Conservation (phyloP, 2,113 vertebrate species). For the Mastomys natalensis region DNA sequence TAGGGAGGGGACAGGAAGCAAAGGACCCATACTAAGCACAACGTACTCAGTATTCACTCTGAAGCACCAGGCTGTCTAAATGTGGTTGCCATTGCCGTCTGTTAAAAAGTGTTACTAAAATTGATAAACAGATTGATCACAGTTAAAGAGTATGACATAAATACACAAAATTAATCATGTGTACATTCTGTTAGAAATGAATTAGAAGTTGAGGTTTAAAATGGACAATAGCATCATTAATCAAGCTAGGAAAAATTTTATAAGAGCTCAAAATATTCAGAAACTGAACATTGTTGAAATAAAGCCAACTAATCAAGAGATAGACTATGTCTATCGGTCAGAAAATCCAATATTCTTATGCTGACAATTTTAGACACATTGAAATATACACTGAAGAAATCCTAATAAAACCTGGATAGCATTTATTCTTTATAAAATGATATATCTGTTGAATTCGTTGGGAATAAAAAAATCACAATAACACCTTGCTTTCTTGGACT, state of each 20-base stretch:
- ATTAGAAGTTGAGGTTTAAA: not conserved
- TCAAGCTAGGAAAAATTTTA: not conserved
- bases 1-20: not conserved
- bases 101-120: not conserved
- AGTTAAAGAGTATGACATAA: not conserved
- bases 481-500: no score
- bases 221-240: not conserved
- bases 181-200: not conserved
- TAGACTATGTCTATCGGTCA: not conserved
- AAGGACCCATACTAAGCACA: not conserved
- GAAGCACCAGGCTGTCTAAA: not conserved
- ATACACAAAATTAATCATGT: not conserved
- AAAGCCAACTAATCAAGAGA: not conserved
- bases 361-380: not conserved
- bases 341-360: not conserved
- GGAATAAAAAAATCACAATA: not conserved
- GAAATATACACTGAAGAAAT: not conserved
- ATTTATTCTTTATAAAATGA: not conserved
- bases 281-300: not conserved
- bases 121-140: not conserved
- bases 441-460: not conserved
- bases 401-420: not conserved
- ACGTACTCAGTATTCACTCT: not conserved
- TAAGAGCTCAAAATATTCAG: not conserved
- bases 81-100: not conserved